Percentiles rank a stretch among this genome's conserved stretches.
phyloP scores from a whole-genome alignment of 2,113 vertebrate species.

The Ceyx margarethae region DNA sequence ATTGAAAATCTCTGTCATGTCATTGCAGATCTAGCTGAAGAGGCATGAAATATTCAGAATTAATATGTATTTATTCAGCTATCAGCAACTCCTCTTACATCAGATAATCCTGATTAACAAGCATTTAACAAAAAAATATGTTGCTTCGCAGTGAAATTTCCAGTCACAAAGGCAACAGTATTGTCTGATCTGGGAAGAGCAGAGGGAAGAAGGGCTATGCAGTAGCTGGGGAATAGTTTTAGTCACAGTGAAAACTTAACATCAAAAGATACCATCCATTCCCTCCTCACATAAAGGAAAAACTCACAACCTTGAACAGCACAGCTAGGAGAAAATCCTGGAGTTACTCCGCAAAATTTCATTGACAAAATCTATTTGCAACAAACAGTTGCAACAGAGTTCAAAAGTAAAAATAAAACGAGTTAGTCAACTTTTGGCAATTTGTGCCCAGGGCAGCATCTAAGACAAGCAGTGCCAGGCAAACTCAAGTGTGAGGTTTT shows the following conservation, averaged over 20 bases:
- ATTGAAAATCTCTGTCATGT: neutral
- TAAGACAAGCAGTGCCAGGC: neutral
- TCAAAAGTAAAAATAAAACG: neutral
- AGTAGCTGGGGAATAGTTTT: neutral
- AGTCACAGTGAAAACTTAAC: neutral
- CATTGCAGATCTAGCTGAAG: conserved; percentile 4
- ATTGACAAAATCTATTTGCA: neutral
- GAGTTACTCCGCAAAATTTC: neutral
- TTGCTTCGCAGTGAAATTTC: neutral
- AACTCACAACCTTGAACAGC: neutral
- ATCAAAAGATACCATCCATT: neutral
- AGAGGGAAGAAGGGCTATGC: neutral
- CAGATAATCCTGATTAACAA: conserved; percentile 7
- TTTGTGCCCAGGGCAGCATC: neutral
- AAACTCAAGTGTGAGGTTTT: neutral
- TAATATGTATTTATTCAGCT: conserved; percentile 29
- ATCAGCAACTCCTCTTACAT: neutral
- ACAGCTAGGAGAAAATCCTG: neutral
- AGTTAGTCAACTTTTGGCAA: neutral
- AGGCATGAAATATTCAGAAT: neutral
- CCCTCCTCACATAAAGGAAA: neutral
- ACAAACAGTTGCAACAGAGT: neutral
- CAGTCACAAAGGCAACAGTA: neutral
- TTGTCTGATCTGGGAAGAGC: neutral
- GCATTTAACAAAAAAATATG: neutral